Evolutionary conservation across 2,797 vertebrate species (phyloP).

Genomic region (Artibeus lituratus): DNA sequence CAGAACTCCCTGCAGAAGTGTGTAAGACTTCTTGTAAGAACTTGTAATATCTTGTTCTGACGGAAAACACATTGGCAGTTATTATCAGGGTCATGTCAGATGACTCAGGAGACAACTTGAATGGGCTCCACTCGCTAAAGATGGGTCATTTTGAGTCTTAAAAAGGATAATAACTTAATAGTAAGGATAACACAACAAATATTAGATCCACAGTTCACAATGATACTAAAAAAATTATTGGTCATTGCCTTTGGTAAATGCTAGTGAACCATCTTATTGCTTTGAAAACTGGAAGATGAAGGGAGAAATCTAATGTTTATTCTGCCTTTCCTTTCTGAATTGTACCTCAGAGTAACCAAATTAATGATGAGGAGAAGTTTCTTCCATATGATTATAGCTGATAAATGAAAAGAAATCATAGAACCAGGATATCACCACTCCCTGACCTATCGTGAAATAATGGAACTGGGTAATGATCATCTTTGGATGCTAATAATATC

Average conservation of each 20-base stretch:
- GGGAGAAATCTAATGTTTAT: background rate
- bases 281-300: background rate
- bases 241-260: background rate
- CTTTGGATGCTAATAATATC: background rate
- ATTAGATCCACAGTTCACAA: background rate
- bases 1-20: background rate
- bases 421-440: background rate
- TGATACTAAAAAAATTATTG: background rate
- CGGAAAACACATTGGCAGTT: background rate
- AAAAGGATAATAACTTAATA: background rate
- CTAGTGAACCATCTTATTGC: background rate
- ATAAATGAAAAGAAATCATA: background rate
- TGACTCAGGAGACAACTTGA: background rate
- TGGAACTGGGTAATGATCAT: background rate
- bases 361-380: background rate
- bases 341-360: background rate
- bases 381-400: background rate
- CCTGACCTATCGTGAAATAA: background rate
- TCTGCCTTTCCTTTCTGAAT: background rate
- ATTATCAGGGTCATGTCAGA: background rate
- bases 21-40: background rate
- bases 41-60: background rate
- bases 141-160: background rate
- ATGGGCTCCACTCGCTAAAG: background rate
- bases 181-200: background rate